Evolutionary conservation across 2,113 vertebrate genomes (phyloP).

Genomic region (Cyanoderma ruficeps): DNA sequence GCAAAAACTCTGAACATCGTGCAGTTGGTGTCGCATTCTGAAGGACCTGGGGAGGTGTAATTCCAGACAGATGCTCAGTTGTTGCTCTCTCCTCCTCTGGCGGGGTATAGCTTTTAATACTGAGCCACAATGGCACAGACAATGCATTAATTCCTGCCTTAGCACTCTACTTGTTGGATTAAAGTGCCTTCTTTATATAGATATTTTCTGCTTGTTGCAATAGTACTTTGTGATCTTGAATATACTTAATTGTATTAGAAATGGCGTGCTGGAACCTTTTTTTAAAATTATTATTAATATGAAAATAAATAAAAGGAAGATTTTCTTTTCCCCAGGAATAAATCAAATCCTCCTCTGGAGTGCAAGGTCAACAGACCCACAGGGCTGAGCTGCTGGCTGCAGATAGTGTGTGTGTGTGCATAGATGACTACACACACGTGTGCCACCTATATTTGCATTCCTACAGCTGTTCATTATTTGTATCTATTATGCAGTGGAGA

Average conservation of each 20-base stretch:
- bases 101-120: background rate
- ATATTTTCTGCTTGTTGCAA: conserved; percentile 45
- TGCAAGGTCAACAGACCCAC: conserved; percentile 17
- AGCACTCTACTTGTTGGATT: conserved; percentile 34
- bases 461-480: conserved; percentile 53
- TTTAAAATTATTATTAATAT: background rate
- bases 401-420: background rate
- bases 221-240: conserved; percentile 19
- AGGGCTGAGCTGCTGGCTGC: conserved; percentile 25
- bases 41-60: background rate
- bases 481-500: conserved; percentile 4
- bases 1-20: background rate
- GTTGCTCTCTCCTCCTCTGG: background rate
- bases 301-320: conserved; percentile 19
- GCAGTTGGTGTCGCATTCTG: background rate
- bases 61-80: background rate
- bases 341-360: conserved; percentile 1
- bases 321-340: background rate
- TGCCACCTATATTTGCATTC: conserved; percentile 49
- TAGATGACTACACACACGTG: background rate
- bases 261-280: background rate
- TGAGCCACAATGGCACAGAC: conserved; percentile 7
- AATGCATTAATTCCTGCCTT: conserved; percentile 43
- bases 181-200: conserved; percentile 34
- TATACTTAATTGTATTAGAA: conserved; percentile 64